A percentile compares a stretch with the other conserved stretches of the same genome.
phyloP scores from a whole-genome alignment of 2,797 vertebrate species.

The Miichthys miiuy region DNA sequence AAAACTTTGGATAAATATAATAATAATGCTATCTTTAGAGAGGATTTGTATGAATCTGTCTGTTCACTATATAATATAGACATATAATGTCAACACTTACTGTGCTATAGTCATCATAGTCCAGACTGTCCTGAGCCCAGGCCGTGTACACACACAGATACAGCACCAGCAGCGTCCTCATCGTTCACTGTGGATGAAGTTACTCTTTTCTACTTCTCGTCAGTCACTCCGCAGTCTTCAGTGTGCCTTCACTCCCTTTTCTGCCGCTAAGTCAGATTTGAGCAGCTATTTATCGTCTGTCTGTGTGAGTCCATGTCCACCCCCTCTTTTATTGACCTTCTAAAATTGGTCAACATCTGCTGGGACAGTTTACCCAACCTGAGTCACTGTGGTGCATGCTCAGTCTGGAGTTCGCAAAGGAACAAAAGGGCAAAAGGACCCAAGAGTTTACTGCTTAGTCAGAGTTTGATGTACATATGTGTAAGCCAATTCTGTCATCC shows the following conservation, averaged over 20 bases:
- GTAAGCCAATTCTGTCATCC: neutral
- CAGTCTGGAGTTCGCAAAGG: neutral
- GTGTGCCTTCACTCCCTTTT: neutral
- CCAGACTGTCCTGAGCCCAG: constrained; percentile 6
- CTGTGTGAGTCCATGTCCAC: neutral
- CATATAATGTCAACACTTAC: constrained; percentile 54
- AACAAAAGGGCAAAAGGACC: constrained; percentile 43
- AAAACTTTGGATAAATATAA: too few relatives aligned
- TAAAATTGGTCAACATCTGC: constrained; percentile 5
- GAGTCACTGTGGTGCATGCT: constrained; percentile 24
- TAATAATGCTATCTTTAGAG: too few relatives aligned
- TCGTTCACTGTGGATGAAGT: neutral
- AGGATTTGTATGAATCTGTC: too few relatives aligned
- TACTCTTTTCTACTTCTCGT: neutral
- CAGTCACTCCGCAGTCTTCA: neutral
- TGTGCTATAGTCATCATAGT: constrained; percentile 67
- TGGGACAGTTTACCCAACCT: constrained; percentile 30
- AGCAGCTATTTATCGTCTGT: constrained; percentile 44
- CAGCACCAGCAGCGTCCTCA: constrained; percentile 68
- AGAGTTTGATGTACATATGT: neutral
- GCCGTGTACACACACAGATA: constrained; percentile 37
- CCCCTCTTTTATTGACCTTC: constrained; percentile 42
- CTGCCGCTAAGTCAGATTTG: neutral
- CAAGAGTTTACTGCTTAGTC: neutral
- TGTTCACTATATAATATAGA: too few relatives aligned